Evolutionary conservation across 2,797 vertebrate species (phyloP), one percentile per base, ranked within the genome.

Genomic region (Aeoliscus strigatus): DNA sequence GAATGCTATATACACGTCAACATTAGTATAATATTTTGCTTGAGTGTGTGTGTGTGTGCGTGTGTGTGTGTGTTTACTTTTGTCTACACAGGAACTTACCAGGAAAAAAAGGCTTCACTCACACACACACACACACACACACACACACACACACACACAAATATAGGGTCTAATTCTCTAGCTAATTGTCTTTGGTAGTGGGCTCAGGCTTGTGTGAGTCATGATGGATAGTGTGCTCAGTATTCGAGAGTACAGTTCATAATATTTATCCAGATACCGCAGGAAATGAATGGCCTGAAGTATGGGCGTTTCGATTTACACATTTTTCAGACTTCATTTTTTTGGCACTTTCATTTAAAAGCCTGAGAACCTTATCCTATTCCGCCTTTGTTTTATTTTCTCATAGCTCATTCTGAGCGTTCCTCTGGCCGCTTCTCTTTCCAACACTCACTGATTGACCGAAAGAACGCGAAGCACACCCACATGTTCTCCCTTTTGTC

Each of bases 201-300:
- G 36, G 70, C 75, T 71, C 55, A 68, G 70, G 77, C 79, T 30
- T 48, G 60, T 65, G 64, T 54, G 41, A 38, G 60, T 39, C 58
- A 25, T 84, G 85, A 85, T 83, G 65, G 73, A 86, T 86, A 51
- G 73, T 64, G 66, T 51, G 63, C 68, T 68, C 69, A 39, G 56
- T 47, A 51, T 67, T 72, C 60, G 75, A 55, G 66, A 75, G 77
- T 73, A 63, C 55, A 65, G 63, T 74, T 86, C 75, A 85, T 82
- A 84, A 85, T 86, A 79, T 87, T 88, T 81, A 75, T 63, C 75
- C 62, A 65, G 76, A 83, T 79, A 81, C 75, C 10, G 7, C 67
- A 84, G 79, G 81, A 86, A 87, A 86, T 77, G 62, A 82, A 69
- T 29, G 53, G 46, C 55, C 48, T 58, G 41, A 70, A 66, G 73